These are phyloP conservation scores for Eurypyga helias DNA, from an alignment of 2,113 vertebrate species.

Conservation along the genomic window DNA sequence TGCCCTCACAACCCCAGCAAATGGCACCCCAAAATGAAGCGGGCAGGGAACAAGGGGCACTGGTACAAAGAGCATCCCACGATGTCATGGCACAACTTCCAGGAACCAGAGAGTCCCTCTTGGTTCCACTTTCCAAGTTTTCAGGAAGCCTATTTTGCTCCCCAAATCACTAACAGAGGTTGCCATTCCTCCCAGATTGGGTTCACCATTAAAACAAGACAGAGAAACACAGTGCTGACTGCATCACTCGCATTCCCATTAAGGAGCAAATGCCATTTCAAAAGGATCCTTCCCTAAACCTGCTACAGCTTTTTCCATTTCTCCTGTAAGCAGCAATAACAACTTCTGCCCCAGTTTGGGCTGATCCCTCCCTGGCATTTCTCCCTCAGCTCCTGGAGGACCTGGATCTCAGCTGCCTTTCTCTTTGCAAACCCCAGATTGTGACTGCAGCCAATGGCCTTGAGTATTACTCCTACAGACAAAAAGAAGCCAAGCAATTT, in stretches of 20 bases:
- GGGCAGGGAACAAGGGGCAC: not conserved
- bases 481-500: not conserved
- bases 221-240: not conserved
- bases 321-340: not conserved
- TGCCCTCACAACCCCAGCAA: not conserved
- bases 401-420: not conserved
- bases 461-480: not conserved
- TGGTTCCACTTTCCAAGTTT: not conserved
- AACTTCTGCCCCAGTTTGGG: not conserved
- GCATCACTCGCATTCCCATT: not conserved
- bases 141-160: not conserved
- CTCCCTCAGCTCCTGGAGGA: not conserved
- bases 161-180: not conserved
- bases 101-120: not conserved
- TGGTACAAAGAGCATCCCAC: not conserved
- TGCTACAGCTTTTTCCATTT: not conserved
- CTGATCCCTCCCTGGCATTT: not conserved
- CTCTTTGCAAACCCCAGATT: not conserved
- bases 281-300: not conserved
- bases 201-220: not conserved
- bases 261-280: not conserved
- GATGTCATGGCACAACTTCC: rapidly evolving
- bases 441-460: not conserved
- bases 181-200: not conserved
- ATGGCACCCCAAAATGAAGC: not conserved